A percentile compares a stretch with the other conserved stretches of the same genome.
These are phyloP conservation scores for Ictalurus punctatus DNA, from an alignment of 2,113 vertebrate genomes.

Conservation along the genomic window DNA sequence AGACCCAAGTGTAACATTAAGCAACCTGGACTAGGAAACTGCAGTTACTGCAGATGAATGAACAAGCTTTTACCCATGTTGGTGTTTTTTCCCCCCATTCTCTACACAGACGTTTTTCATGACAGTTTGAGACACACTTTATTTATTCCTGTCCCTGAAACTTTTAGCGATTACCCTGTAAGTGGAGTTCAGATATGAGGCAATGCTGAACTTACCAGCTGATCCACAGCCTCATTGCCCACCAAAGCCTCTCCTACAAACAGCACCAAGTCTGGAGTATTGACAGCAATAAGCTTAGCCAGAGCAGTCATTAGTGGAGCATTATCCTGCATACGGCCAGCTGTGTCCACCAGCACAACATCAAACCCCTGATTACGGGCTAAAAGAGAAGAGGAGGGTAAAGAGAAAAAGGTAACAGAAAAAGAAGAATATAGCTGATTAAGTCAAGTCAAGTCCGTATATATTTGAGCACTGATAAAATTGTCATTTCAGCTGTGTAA, in stretches of 20 bases:
- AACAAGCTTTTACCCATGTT: no score
- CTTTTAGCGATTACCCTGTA: not conserved
- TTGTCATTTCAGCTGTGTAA: not conserved
- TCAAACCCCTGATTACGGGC: conserved; percentile 94
- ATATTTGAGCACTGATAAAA: not conserved
- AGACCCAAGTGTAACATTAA: not conserved
- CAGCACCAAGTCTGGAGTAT: conserved; percentile 91
- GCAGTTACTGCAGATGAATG: no score
- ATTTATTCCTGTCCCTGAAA: no score
- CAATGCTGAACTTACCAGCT: conserved; percentile 81
- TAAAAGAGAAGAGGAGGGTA: conserved; percentile 54
- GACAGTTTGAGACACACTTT: no score
- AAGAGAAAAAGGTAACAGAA: not conserved
- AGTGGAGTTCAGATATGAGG: not conserved
- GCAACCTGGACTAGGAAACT: no score
- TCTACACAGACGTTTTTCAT: no score
- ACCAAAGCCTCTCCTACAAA: conserved; percentile 97
- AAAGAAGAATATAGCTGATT: not conserved
- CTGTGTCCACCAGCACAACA: conserved; percentile 97
- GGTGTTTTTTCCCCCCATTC: no score
- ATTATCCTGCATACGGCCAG: conserved; percentile 98
- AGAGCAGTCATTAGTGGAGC: conserved; percentile 92
- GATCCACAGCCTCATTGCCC: conserved; percentile 96
- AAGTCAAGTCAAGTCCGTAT: not conserved
- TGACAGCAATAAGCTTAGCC: conserved; percentile 96